Conservation (phyloP, 23 tunicate species). For the Halocynthia aurantium region DNA sequence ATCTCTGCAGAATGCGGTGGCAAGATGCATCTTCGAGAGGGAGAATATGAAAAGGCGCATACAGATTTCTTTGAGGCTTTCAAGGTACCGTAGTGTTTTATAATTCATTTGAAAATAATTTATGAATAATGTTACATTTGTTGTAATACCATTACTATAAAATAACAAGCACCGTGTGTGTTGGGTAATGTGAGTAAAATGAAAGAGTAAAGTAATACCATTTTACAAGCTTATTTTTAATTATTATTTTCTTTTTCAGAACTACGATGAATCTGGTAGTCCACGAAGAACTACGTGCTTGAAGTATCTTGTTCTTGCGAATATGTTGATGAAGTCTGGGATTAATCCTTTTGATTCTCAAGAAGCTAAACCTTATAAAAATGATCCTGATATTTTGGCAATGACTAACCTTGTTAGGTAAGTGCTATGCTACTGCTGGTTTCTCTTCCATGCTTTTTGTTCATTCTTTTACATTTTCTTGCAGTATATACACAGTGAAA, state of each 20-base stretch:
- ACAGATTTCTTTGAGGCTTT: conserved; percentile 97
- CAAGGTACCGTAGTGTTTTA: no score
- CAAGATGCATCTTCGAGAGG: conserved; percentile 94
- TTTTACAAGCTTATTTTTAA: neutral
- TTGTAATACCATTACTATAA: no score
- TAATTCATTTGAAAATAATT: no score
- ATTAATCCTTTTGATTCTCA: conserved; percentile 97
- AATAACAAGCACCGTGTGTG: no score
- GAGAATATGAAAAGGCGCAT: conserved; percentile 93
- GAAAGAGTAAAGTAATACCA: neutral
- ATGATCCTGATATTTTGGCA: conserved; percentile 95
- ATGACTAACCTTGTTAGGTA: conserved; percentile 93
- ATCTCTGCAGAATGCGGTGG: conserved; percentile 92
- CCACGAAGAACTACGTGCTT: conserved; percentile 85
- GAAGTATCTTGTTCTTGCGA: conserved; percentile 94
- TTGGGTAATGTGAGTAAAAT: no score
- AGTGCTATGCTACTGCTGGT: no score
- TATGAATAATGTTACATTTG: no score
- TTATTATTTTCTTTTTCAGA: conserved; percentile 31
- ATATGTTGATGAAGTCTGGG: conserved; percentile 95
- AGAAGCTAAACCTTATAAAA: conserved; percentile 93
- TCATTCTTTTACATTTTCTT: neutral
- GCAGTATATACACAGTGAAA: neutral
- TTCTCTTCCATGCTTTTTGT: neutral
- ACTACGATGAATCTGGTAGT: conserved; percentile 93